Base-by-base conservation (phyloP, 2,113 vertebrate genomes). In the Sphaerodactylus townsendi region DNA sequence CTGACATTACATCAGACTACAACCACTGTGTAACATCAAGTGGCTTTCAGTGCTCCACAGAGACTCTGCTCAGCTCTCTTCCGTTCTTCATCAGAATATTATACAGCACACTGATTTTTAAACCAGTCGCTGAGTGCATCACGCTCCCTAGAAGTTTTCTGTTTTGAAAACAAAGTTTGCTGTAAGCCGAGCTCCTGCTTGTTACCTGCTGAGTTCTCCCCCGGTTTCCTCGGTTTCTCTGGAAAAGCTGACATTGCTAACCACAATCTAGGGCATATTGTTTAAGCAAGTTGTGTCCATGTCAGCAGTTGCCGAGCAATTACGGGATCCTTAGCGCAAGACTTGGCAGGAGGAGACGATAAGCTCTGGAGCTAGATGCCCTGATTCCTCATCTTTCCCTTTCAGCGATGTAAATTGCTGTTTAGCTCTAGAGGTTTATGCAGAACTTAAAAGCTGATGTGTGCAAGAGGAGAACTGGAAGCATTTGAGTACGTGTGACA, bases 261-360 rank as follows among this genome's bases (percentile, higher is more conserved):
- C 21, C 62, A 48, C 28, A 64, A 84, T 78, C 75, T 46, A 41
- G 66, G 53, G 68, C 66, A 79, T 35, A 64, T 46, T 72, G 39
- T 79, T 85, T 72, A 66, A 85, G n/a, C 50, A 59, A 56, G 65
- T 70, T 84, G 64, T 84, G 82, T 77, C 69, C 14, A 64, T 77
- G 74, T 77, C 39, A 77, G 65, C 68, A 72, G 76, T 48, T 70
- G 66, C 83, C 17, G 53, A 79, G 56, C 76, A 85, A 85, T 79
- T 85, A 48, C 28, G 33, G 56, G 56, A 64, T 64, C n/a, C 53
- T 85, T 46, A 85, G 77, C 37, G 75, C n/a, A 71, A 39, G 39
- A 56, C 21, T 35, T 85, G 83, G 53, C 76, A 85, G 68, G 21
- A 64, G 68, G 19, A 64, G n/a, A 44, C 13, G 76, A 85, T 70